Evolutionary conservation across 2,888 invertebrate genomes (phyloP), one percentile per base, ranked within the genome.

Genomic region (Tyria jacobaeae): DNA sequence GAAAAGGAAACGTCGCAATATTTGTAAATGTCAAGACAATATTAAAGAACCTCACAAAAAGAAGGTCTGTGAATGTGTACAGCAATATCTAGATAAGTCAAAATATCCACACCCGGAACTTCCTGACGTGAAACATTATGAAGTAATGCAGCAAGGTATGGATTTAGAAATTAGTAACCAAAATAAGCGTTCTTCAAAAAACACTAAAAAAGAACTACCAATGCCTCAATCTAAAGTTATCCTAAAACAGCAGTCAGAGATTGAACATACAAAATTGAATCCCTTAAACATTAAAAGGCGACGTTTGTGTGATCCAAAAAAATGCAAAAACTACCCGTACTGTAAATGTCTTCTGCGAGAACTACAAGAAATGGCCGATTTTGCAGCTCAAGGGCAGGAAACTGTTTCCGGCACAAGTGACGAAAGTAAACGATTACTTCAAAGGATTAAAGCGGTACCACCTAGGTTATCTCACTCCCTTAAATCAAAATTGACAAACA

Each of bases 301-400:
- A 15, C 25, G 24, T 47, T 14, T 24, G 15, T 47, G 24, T 24
- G 47, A 14, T 14, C 14, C 21, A 3, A 2, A n/a, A n/a, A n/a
- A 39, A 17, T 51, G n/a, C 14, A 51, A 31, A 21, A 51, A 51
- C 14, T 51, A 34, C 12, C 34, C 10, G 7, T 14, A 14, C 21
- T 51, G 51, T 51, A 51, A 34, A 34, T 51, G 51, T 17, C n/a
- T n/a, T n/a, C n/a, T n/a, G n/a, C n/a, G n/a, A n/a, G n/a, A 50
- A 5, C 12, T 34, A 21, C 34, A 34, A 21, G 51, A 14, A 21
- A 14, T 14, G 12, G 31, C 12, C n/a, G 9, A 21, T 6, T 34
- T 34, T 14, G 14, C 21, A 51, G 21, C 34, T 14, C 21, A 14
- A 21, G 51, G 21, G 21, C 17, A 17, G 6, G 14, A 12, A 50